Percentiles rank a stretch among this genome's conserved stretches.
phyloP scores from a whole-genome alignment of 1,140 invertebrate genomes.

The Gryon sp. region DNA sequence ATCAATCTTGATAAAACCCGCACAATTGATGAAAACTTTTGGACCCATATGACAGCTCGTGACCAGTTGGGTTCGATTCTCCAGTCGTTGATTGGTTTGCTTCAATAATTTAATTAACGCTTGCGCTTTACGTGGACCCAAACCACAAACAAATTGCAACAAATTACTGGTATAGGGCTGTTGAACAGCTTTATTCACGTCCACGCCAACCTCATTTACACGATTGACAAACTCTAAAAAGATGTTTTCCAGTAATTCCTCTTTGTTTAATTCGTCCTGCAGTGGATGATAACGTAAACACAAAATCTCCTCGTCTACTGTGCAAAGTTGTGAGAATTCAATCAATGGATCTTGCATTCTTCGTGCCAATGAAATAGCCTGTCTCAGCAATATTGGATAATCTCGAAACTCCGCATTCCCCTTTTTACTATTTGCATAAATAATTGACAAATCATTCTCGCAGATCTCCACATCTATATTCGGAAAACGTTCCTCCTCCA shows the following conservation, averaged over 20 bases:
- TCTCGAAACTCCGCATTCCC: slow-evolving; percentile 93
- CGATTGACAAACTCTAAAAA: slow-evolving; percentile 95
- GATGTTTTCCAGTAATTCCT: slow-evolving; percentile 91
- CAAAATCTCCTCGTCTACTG: slow-evolving; percentile 96
- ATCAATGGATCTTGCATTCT: slow-evolving; percentile 96
- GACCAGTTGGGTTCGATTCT: slow-evolving; percentile 97
- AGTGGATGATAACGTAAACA: slow-evolving; percentile 90
- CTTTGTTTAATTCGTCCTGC: slow-evolving; percentile 88
- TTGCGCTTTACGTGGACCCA: slow-evolving; percentile 96
- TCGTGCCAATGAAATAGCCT: slow-evolving; percentile 95
- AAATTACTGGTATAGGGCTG: slow-evolving; percentile 92
- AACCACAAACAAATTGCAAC: slow-evolving; percentile 98
- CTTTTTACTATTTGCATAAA: slow-evolving; percentile 95
- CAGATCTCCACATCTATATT: slow-evolving; percentile 93
- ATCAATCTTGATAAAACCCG: slow-evolving; percentile 99
- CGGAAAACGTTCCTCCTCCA: slow-evolving; percentile 93
- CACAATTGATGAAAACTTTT: slow-evolving; percentile 99
- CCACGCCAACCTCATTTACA: slow-evolving; percentile 99
- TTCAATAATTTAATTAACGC: slow-evolving; percentile 94
- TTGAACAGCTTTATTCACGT: slow-evolving; percentile 95
- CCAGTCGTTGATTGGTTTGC: slow-evolving; percentile 94
- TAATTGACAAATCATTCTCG: slow-evolving; percentile 94
- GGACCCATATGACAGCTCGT: slow-evolving; percentile 98
- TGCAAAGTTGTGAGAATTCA: slow-evolving; percentile 97
- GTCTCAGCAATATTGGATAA: slow-evolving; percentile 91